A percentile compares a stretch with the other conserved stretches of the same genome.
Conservation (phyloP, 2,888 invertebrate genomes). For the Cybosia mesomella region DNA sequence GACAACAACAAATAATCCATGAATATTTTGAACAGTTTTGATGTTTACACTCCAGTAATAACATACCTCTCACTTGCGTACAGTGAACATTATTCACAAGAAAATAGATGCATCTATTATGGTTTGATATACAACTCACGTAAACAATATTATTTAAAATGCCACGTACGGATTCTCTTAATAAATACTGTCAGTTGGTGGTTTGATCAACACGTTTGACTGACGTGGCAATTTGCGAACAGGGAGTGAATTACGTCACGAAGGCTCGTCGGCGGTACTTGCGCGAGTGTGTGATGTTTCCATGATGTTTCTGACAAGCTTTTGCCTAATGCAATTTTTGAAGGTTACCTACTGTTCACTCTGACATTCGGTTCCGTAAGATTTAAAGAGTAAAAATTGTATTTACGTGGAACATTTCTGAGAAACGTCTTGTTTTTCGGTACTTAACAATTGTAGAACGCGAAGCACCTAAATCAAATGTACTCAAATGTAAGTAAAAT, state of each 20-base stretch:
- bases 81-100: not conserved
- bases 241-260: conserved; percentile 33
- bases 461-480: too few species aligned
- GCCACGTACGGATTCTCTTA: conserved; percentile 10
- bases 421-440: not conserved
- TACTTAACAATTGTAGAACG: too few species aligned
- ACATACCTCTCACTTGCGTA: not conserved
- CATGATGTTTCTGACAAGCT: conserved; percentile 26
- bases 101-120: not conserved
- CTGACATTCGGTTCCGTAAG: not conserved
- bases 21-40: too few species aligned
- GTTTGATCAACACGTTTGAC: conserved; percentile 42
- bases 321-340: conserved; percentile 14
- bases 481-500: too few species aligned
- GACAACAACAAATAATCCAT: too few species aligned
- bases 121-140: not conserved
- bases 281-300: conserved; percentile 10
- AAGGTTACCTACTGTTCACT: conserved; percentile 4
- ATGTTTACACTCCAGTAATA: too few species aligned
- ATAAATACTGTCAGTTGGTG: conserved; percentile 23
- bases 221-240: conserved; percentile 48
- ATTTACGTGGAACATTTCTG: not conserved
- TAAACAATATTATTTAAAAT: conserved; percentile 14
- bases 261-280: conserved; percentile 24
- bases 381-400: not conserved